Evolutionary conservation across 2,797 vertebrate species (phyloP), one percentile per base, ranked within the genome.

Genomic region (Gambusia yucatana): DNA sequence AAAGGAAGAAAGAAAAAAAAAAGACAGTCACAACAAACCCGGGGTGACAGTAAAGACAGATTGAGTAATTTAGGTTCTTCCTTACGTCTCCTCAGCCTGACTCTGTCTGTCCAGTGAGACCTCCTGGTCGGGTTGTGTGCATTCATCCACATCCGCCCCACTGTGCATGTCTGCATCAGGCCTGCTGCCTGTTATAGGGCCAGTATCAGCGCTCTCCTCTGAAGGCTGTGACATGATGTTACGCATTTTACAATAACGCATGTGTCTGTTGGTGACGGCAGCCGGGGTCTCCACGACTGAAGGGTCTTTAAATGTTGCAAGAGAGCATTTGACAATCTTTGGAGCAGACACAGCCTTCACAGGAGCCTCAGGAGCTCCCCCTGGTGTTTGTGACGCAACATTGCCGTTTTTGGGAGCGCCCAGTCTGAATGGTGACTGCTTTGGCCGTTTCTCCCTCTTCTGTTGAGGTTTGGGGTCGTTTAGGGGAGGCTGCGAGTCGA

Each of bases 11-110:
- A 78, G 25, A 61, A 59, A 0, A 11, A 0, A 7, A 59, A 11
- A 3, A 1, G 70, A 46, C 25, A 20, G 47, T 48, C 0, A 76
- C 39, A 52, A 3, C 48, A 43, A 44, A 63, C n/a, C 6, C 1
- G 13, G n/a, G 6, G 28, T 11, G 63, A 48, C 2, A 52, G 20
- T 17, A 79, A 8, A 55, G 13, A 22, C 3, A 44, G 17, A 55
- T 1, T n/a, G 44, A 20, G 20, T 17, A 39, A 20, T 30, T 17
- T 77, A 2, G n/a, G 52, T 72, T 46, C 20, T n/a, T 76, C 72
- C 91, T 89, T 84, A 94, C 93, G 4, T 77, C 79, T 84, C 82
- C 44, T 88, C 89, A 59, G 87, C 72, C 33, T 61, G 81, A 69
- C 48, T 44, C 61, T 6, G 70, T 82, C 48, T 73, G 77, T 79